Evolutionary conservation across 2,888 invertebrate genomes (phyloP).

Genomic region (Lepetodrilus schrolli): DNA sequence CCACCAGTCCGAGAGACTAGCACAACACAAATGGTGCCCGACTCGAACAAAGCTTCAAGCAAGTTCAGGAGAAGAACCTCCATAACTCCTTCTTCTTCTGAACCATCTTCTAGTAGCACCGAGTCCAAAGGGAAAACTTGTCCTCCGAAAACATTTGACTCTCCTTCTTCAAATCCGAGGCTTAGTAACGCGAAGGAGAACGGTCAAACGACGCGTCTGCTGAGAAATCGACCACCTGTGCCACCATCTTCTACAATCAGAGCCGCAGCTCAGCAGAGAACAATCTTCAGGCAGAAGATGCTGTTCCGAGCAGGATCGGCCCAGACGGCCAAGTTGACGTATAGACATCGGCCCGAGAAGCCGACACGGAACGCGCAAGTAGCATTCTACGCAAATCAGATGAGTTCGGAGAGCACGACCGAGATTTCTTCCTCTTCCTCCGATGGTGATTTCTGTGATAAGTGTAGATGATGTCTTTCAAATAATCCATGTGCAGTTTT

Average conservation of each 20-base stretch:
- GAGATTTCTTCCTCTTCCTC: not conserved
- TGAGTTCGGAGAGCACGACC: not conserved
- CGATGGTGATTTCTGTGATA: too few relatives aligned
- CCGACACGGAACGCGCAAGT: not conserved
- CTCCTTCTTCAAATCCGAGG: too few relatives aligned
- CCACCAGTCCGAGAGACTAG: too few relatives aligned
- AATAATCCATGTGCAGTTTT: too few relatives aligned
- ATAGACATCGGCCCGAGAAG: not conserved
- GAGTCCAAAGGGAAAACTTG: not conserved
- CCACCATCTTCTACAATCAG: not conserved
- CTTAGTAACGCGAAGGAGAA: too few relatives aligned
- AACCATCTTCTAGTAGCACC: not conserved
- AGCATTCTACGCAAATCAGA: not conserved
- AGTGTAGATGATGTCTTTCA: too few relatives aligned
- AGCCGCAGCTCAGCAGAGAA: not conserved
- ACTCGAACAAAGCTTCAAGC: not conserved
- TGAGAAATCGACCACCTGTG: not conserved
- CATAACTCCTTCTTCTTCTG: not conserved
- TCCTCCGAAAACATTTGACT: too few relatives aligned
- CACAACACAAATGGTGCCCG: too few relatives aligned
- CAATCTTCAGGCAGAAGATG: not conserved
- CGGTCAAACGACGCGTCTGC: not conserved
- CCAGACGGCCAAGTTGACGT: not conserved
- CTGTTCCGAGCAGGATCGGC: not conserved
- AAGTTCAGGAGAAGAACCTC: too few relatives aligned